phyloP scores from a whole-genome alignment of 2,113 vertebrate species.

The Prietella phreatophila region DNA sequence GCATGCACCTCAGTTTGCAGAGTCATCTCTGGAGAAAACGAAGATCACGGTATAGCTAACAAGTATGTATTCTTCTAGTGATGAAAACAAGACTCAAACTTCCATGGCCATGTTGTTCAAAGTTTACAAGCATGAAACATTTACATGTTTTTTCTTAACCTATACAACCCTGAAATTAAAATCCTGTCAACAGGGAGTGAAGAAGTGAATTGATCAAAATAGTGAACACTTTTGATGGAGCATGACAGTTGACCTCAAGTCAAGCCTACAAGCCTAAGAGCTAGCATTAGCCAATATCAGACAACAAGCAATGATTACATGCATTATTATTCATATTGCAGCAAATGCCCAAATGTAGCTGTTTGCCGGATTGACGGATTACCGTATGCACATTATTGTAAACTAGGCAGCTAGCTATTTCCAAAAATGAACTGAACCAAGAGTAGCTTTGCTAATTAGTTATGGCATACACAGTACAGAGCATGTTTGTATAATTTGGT shows the following conservation, averaged over 20 bases:
- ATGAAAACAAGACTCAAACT: neutral
- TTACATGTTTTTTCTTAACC: neutral
- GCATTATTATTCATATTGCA: neutral
- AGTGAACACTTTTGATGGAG: neutral
- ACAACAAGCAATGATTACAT: neutral
- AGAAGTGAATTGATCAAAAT: neutral
- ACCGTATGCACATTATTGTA: neutral
- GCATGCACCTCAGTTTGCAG: neutral
- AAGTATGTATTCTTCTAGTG: neutral
- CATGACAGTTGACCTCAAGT: neutral
- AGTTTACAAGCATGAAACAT: neutral
- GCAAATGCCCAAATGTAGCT: neutral
- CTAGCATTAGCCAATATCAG: neutral
- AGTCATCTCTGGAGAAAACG: neutral
- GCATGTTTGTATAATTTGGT: neutral
- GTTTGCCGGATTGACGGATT: neutral
- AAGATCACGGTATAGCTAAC: neutral
- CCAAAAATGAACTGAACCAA: neutral
- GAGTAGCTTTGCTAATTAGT: neutral
- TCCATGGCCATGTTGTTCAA: neutral
- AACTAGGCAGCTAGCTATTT: neutral
- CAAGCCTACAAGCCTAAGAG: neutral
- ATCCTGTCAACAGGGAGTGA: neutral
- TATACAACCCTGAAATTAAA: neutral
- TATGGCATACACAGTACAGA: neutral